Evolutionary conservation across 2,797 vertebrate species (phyloP), one percentile per base, ranked within the genome.

Genomic region (Cheirogaleus major): DNA sequence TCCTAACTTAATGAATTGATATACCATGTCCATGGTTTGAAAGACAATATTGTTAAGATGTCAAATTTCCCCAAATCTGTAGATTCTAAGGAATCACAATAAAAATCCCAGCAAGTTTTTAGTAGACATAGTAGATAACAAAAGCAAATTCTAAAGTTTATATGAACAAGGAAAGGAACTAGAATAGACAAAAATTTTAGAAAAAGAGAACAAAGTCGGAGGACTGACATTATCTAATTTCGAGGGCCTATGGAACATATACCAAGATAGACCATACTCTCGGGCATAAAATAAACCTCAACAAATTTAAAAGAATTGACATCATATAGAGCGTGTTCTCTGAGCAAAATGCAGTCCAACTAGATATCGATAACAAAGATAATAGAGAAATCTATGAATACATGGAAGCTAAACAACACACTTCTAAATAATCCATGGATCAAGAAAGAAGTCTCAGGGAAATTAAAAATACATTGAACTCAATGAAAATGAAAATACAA

Each of bases 291-390:
- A 69, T 18, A 70, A 78, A 59, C 32, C n/a, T 67, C 20, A 32
- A 65, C 25, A 76, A 38, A 69, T 69, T 70, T 70, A 52, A 50
- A 82, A 82, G 32, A 85, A 63, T 63, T 79, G 14, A 89, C 83
- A 52, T 75, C 30, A 86, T 86, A 55, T 50, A 41, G 15, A n/a
- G 25, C 82, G 30, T 81, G 76, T 78, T 61, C 17, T 86, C 35
- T 82, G 32, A 91, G 23, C 23, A 87, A 93, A 90, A 95, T 86
- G 43, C 20, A 85, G 65, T 92, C 8, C 75, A 90, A 95, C 67
- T 57, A 63, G 52, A 61, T 70, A 61, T 70, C 35, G 20, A 48
- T 50, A 87, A 38, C n/a, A 75, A 87, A 76, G 50, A 82, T 75
- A 70, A 75, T 11, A 20, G 32, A 41, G 18, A 75, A 76, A 23